Conservation (phyloP, 1,140 invertebrate genomes). For the Holotrichia oblita region DNA sequence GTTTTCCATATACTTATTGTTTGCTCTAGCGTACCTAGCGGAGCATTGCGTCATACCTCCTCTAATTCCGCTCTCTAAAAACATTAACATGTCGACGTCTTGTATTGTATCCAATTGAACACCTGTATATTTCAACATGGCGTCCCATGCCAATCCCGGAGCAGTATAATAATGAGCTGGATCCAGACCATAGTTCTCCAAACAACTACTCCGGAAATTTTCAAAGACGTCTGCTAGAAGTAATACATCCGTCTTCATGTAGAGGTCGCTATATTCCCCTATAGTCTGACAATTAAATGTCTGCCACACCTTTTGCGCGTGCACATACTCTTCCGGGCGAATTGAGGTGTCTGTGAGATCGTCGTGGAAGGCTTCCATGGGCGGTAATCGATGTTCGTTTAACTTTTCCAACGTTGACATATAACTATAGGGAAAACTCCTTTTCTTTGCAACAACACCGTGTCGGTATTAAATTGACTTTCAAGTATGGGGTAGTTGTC, state of each 20-base stretch:
- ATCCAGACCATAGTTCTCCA: slow-evolving; percentile 49
- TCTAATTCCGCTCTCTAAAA: slow-evolving; percentile 53
- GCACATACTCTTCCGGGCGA: slow-evolving; percentile 30
- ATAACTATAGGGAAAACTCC: slow-evolving; percentile 53
- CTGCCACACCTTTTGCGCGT: slow-evolving; percentile 44
- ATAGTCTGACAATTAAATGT: slow-evolving; percentile 41
- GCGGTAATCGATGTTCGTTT: slow-evolving; percentile 50
- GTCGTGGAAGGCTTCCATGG: slow-evolving; percentile 44
- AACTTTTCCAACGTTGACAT: slow-evolving; percentile 45
- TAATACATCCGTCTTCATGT: slow-evolving; percentile 42
- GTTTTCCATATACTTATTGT: slow-evolving; percentile 60
- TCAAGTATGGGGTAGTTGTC: slow-evolving; percentile 18
- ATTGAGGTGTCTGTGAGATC: slow-evolving; percentile 13
- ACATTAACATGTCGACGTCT: slow-evolving; percentile 55
- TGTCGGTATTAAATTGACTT: slow-evolving; percentile 37
- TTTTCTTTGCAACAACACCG: slow-evolving; percentile 49
- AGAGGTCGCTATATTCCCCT: slow-evolving; percentile 41
- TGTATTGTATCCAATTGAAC: slow-evolving; percentile 63
- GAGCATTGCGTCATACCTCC: slow-evolving; percentile 48
- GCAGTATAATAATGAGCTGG: slow-evolving; percentile 60
- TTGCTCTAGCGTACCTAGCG: slow-evolving; percentile 48
- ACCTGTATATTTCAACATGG: slow-evolving; percentile 59
- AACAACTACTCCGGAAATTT: slow-evolving; percentile 41
- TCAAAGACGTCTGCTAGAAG: slow-evolving; percentile 42
- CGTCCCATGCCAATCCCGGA: slow-evolving; percentile 61